These are phyloP conservation scores for Cosmopolites sordidus DNA, from an alignment of 2,888 invertebrate genomes.

Conservation along the genomic window DNA sequence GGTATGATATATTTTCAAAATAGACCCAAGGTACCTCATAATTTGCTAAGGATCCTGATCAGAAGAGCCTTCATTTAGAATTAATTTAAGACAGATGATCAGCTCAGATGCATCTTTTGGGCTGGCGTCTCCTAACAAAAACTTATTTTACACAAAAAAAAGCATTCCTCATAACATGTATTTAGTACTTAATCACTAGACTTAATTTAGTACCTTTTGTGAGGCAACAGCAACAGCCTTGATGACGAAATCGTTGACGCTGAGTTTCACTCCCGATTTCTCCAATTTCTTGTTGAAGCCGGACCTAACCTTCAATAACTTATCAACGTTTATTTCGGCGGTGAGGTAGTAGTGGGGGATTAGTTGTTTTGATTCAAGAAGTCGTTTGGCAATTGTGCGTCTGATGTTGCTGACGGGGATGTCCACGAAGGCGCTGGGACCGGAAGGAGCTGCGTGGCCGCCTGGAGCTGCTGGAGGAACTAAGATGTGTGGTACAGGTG, in stretches of 20 bases:
- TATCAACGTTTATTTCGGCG: conserved; percentile 81
- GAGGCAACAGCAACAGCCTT: conserved; percentile 90
- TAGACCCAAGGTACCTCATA: no score
- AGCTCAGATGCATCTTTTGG: no score
- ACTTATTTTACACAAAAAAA: no score
- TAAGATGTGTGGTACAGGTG: conserved; percentile 29
- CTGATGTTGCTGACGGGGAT: conserved; percentile 81
- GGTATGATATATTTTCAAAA: no score
- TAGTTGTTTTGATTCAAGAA: conserved; percentile 82
- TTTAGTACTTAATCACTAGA: no score
- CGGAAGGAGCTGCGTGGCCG: conserved; percentile 34
- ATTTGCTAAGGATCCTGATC: no score
- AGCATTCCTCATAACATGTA: no score
- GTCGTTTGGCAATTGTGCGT: conserved; percentile 82
- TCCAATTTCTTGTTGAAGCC: conserved; percentile 75
- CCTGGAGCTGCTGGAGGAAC: conserved; percentile 30
- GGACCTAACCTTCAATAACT: conserved; percentile 68
- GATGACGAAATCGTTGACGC: conserved; percentile 93
- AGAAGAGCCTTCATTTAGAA: no score
- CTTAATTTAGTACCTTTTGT: conserved; percentile 60
- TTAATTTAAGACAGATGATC: no score
- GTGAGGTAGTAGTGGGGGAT: conserved; percentile 97
- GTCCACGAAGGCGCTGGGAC: conserved; percentile 56
- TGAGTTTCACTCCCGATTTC: conserved; percentile 79
- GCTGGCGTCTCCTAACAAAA: no score